Percentiles rank a stretch among this genome's conserved stretches.
These are phyloP conservation scores for Hypsibius dujardini DNA, from an alignment of 1,140 invertebrate species.

Conservation along the genomic window DNA sequence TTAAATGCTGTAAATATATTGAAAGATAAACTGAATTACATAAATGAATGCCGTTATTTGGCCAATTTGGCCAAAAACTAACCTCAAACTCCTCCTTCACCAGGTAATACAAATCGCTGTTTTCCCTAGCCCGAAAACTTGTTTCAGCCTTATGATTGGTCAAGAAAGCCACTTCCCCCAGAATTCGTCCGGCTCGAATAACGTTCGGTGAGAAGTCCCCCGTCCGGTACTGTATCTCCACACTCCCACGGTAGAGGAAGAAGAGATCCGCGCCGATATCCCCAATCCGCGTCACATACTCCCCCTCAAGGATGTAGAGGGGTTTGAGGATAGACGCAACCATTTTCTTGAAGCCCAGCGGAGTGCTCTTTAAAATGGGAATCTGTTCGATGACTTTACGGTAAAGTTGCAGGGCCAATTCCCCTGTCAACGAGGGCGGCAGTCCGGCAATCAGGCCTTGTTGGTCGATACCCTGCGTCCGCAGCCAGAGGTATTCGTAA, in stretches of 20 bases:
- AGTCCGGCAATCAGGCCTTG: conserved; percentile 20
- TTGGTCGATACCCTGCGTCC: conserved; percentile 20
- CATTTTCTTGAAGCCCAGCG: conserved; percentile 20
- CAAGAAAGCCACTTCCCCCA: conserved; percentile 21
- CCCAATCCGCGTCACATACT: no score
- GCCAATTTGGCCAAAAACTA: no score
- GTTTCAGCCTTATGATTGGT: conserved; percentile 7
- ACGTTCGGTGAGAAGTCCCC: no score
- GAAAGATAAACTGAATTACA: no score
- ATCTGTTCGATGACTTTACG: conserved; percentile 20
- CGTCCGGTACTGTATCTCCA: no score
- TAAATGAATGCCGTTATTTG: no score
- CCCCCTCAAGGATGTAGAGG: no score
- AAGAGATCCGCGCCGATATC: no score
- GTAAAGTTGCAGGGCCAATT: conserved; percentile 20
- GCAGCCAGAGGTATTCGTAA: conserved; percentile 21
- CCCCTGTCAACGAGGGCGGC: conserved; percentile 18
- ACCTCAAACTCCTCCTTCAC: conserved; percentile 18
- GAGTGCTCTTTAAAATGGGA: conserved; percentile 18
- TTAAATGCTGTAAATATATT: no score
- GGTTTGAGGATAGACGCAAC: conserved; percentile 20
- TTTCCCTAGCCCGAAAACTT: not conserved
- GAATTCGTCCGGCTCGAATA: conserved; percentile 20
- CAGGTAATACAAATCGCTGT: conserved; percentile 17
- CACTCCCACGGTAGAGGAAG: no score